Conservation (phyloP, 2,113 vertebrate species). For the Pholis gunnellus region DNA sequence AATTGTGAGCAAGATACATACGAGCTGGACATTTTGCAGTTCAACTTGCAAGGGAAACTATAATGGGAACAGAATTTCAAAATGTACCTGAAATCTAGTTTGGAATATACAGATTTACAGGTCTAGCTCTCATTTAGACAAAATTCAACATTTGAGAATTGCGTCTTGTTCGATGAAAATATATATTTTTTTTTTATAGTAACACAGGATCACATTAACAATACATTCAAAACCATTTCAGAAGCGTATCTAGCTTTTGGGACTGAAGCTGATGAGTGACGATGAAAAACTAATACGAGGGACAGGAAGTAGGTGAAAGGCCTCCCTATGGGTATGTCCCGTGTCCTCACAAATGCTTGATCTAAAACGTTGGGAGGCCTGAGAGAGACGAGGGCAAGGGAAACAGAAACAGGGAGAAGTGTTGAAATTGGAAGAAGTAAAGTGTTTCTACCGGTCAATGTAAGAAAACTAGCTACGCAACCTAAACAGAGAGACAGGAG, state of each 20-base stretch:
- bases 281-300: background rate
- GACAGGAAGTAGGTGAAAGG: background rate
- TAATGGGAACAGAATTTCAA: no score
- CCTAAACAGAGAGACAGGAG: background rate
- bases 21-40: no score
- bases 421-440: background rate
- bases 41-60: no score
- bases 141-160: background rate
- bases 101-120: no score
- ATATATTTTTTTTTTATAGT: no score
- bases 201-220: no score
- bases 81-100: no score
- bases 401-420: background rate
- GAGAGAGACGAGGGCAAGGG: background rate
- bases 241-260: background rate
- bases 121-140: no score
- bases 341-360: background rate
- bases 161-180: background rate
- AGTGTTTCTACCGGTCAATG: background rate
- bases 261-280: background rate
- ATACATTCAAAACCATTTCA: no score
- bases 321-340: background rate
- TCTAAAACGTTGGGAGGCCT: background rate
- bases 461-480: background rate
- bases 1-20: no score